Base-by-base conservation (phyloP, 2,797 vertebrate species). In the Galago senegalensis region DNA sequence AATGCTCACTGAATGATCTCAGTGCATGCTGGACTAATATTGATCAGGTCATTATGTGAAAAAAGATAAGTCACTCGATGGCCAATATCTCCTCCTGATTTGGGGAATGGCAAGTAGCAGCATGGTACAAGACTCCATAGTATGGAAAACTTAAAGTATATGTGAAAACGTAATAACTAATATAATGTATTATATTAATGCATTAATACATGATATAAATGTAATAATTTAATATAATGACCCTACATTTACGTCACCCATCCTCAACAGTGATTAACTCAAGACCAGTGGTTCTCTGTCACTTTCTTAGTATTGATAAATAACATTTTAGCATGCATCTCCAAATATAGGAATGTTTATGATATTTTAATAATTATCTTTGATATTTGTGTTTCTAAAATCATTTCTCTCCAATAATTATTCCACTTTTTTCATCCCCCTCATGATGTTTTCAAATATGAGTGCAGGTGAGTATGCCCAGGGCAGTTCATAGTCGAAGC, bases 101-200 rank as follows among this genome's bases (percentile, higher is more conserved):
- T 87, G 12, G 46, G 23, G 13, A 93, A n/a, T 40, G 17, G 23
- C 60, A 43, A 14, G 4, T 65, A 79, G 86, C 46, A 65, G 29
- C 10, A 40, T 43, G 10, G 56, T 92, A 67, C 61, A 70, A 91
- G 46, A 88, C 4, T 72, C 40, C 20, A 7, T 43, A 86, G 9
- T 37, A 25, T 91, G n/a, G 17, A 7, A 93, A 89, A 21, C 70
- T 94, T 69, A 89, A 79, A 95, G 89, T 23, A 34, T 5, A 63
- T 29, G 7, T 2, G 73, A 79, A 87, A 94, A 9, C 21, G 69
- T 2, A 73, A 81, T 40, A 43, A 43, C 16, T 16, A 53, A 43
- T 72, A 53, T 37, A 75, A 65, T 29, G 31, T 43, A 43, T 43
- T 43, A 43, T 43, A 43, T 43, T 43, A 43, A 7, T 43, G 40